Evolutionary conservation across 2,888 invertebrate species (phyloP), one percentile per base, ranked within the genome.

Genomic region (Dicycla oo): DNA sequence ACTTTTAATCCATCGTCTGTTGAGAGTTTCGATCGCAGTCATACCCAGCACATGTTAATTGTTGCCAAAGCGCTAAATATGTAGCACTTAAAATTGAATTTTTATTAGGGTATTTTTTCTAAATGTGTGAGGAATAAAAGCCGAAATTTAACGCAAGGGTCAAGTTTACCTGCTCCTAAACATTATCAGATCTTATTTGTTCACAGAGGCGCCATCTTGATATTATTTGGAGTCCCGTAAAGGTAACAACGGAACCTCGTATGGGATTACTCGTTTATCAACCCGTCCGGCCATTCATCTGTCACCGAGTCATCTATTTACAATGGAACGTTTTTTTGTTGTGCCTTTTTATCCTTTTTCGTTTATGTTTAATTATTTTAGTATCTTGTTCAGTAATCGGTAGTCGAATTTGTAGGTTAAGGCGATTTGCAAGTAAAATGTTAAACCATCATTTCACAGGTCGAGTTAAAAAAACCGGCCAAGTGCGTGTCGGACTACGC

Each of bases 141-240:
- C 73, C 61, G 69, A 85, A 81, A 81, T 88, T 86, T 88, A 87
- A 90, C 78, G 84, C 82, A 83, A 75, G 84, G 88, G 88, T 88
- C 88, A 87, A 82, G 75, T 86, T 85, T 92, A 92, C 92, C 92
- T 92, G 92, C 86, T 77, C 78, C 76, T 78, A 85, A 83, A 77
- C 75, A 78, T 89, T 91, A 91, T 92, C 92, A 87, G 92, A 92
- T 92, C 88, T 84, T 85, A 88, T 90, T 88, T 87, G 84, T 85
- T 86, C 78, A 86, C 82, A 77, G 87, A 89, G 92, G 90, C 91
- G 92, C 92, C 92, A 92, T 90, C 88, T 89, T 86, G 81, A 84
- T 86, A 83, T 86, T 79, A 81, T 83, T 84, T 81, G 66, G 86
- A 70, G 81, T 83, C 80, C 85, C 84, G 81, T 75, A 78, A 77